Evolutionary conservation across 2,888 invertebrate species (phyloP).

Genomic region (Drosophila setosimentum): DNA sequence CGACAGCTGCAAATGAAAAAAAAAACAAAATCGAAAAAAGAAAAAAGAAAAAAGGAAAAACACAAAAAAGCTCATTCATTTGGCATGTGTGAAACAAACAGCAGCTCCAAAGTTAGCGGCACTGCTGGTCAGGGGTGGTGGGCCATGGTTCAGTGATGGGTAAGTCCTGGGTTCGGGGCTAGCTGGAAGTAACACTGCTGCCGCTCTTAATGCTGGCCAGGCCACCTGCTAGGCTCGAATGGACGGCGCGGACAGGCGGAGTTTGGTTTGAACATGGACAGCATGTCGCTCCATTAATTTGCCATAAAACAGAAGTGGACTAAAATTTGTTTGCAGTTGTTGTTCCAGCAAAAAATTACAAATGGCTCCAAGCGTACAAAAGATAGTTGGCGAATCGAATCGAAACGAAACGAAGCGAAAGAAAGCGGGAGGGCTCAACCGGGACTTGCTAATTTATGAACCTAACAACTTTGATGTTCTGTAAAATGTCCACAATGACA

Average conservation of each 20-base stretch:
- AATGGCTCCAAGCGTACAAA: slow-evolving; percentile 54
- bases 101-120: slow-evolving; percentile 31
- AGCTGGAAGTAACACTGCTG: slow-evolving; percentile 39
- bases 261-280: slow-evolving; percentile 61
- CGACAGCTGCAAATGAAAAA: slow-evolving; percentile 52
- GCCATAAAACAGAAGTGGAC: slow-evolving; percentile 83
- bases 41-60: slow-evolving; percentile 24
- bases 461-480: slow-evolving; percentile 69
- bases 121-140: slow-evolving; percentile 3
- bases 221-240: slow-evolving; percentile 76
- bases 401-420: slow-evolving; percentile 16
- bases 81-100: slow-evolving; percentile 76
- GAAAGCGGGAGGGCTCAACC: slow-evolving; percentile 13
- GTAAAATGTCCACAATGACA: slow-evolving; percentile 75
- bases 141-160: slow-evolving; percentile 46
- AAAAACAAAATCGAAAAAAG: slow-evolving; percentile 35
- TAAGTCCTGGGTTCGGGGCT: slow-evolving; percentile 8
- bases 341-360: slow-evolving; percentile 66
- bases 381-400: slow-evolving; percentile 30
- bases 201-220: slow-evolving; percentile 36
- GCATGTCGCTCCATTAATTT: slow-evolving; percentile 82
- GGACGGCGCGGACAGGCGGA: slow-evolving; percentile 30
- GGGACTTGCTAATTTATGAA: slow-evolving; percentile 67
- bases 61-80: slow-evolving; percentile 69
- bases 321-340: slow-evolving; percentile 79